phyloP scores from a whole-genome alignment of 2,888 invertebrate species.

The Oscheius myriophilus region DNA sequence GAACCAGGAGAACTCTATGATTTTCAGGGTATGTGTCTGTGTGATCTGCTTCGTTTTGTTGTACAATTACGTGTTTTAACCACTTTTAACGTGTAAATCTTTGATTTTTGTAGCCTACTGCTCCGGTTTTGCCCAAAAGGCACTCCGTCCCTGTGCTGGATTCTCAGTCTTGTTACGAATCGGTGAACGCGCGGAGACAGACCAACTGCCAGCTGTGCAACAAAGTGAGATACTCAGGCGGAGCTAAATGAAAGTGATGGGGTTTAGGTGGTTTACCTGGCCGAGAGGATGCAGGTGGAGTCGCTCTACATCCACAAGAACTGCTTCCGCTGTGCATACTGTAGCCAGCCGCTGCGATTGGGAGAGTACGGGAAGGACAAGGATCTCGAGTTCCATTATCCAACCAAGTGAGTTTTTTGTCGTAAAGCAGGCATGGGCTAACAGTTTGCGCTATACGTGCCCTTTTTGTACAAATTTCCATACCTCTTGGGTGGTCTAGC shows the following conservation, averaged over 20 bases:
- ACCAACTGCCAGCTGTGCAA: conserved; percentile 31
- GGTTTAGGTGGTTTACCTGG: conserved; percentile 55
- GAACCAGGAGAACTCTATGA: conserved; percentile 13
- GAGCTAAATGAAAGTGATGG: too few species aligned
- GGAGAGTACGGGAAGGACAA: conserved; percentile 49
- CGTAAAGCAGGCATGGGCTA: too few species aligned
- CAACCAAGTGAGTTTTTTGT: conserved; percentile 17
- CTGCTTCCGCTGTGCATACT: conserved; percentile 59
- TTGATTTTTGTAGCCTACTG: conserved; percentile 24
- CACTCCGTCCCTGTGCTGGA: conserved; percentile 27
- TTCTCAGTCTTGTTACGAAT: conserved; percentile 16
- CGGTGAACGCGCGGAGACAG: conserved; percentile 29
- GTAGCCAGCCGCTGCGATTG: conserved; percentile 49
- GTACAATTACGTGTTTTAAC: not conserved
- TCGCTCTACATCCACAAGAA: conserved; percentile 36
- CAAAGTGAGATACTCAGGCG: conserved; percentile 15
- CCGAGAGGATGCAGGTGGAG: conserved; percentile 50
- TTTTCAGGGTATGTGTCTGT: conserved; percentile 11
- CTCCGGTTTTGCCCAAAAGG: conserved; percentile 31
- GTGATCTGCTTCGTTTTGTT: not conserved
- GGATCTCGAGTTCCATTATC: conserved; percentile 36
- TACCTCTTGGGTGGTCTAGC: too few species aligned
- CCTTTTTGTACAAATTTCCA: too few species aligned
- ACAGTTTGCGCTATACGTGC: too few species aligned
- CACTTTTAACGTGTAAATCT: not conserved